These are phyloP conservation scores for Microplitis demolitor DNA, from an alignment of 1,140 invertebrate species.

Conservation along the genomic window DNA sequence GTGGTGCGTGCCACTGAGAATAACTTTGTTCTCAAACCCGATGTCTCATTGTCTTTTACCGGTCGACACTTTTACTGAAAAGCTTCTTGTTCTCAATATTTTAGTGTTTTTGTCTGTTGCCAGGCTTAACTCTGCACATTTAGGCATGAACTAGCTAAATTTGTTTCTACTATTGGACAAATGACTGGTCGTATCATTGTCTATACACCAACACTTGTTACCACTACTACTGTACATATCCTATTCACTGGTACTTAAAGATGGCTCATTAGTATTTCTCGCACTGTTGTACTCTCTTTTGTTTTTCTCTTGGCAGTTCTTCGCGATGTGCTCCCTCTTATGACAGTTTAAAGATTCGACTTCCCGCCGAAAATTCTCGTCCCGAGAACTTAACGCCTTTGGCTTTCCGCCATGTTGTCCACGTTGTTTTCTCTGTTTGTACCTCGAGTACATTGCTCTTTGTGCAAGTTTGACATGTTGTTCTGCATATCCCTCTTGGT, in stretches of 20 bases:
- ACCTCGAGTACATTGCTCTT: background rate
- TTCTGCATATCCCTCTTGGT: conserved; percentile 18
- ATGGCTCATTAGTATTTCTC: background rate
- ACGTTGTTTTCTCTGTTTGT: background rate
- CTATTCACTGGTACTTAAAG: background rate
- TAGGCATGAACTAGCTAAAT: background rate
- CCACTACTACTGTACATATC: background rate
- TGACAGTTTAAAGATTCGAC: conserved; percentile 16
- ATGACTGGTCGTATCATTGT: conserved; percentile 16
- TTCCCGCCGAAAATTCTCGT: background rate
- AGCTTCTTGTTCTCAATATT: background rate
- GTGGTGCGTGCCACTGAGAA: conserved; percentile 8
- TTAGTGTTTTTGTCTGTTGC: background rate
- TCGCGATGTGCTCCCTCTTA: conserved; percentile 13
- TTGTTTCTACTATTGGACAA: background rate
- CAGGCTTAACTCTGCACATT: background rate
- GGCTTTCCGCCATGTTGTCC: conserved; percentile 13
- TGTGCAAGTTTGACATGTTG: background rate
- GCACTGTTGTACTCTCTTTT: background rate
- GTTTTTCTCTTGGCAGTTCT: background rate
- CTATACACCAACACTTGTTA: conserved; percentile 5
- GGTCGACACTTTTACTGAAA: background rate
- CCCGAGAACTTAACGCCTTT: background rate
- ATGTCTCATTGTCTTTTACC: background rate
- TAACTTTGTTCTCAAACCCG: background rate